Evolutionary conservation across 2,888 invertebrate species (phyloP).

Genomic region (Enchytraeus crypticus): DNA sequence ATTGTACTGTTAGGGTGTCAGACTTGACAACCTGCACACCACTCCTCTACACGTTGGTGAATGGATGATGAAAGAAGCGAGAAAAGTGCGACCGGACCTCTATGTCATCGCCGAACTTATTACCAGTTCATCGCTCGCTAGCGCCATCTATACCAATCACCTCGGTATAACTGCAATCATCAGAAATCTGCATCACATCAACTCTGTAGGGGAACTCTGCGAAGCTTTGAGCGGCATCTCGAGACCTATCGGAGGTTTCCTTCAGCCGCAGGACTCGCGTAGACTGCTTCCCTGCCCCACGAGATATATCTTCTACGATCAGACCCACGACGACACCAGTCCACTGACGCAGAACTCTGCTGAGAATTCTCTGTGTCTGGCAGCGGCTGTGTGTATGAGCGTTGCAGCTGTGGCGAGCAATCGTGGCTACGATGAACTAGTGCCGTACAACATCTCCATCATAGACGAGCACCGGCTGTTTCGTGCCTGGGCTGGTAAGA

Average conservation of each 20-base stretch:
- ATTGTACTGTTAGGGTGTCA: too few relatives aligned
- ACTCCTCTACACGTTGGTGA: conserved; percentile 85
- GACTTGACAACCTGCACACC: conserved; percentile 96
- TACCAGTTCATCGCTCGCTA: conserved; percentile 84
- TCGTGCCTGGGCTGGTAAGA: conserved; percentile 37
- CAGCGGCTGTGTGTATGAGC: conserved; percentile 83
- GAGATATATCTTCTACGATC: conserved; percentile 82
- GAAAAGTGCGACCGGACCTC: conserved; percentile 76
- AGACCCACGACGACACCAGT: conserved; percentile 90
- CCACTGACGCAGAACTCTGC: conserved; percentile 62
- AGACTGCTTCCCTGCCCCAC: too few relatives aligned
- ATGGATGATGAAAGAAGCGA: conserved; percentile 80
- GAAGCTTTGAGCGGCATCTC: conserved; percentile 92
- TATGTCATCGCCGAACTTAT: conserved; percentile 97
- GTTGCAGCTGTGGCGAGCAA: conserved; percentile 88
- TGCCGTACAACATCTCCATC: conserved; percentile 93
- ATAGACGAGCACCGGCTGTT: conserved; percentile 82
- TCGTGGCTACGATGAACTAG: conserved; percentile 90
- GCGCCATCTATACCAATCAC: conserved; percentile 94
- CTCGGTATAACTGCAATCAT: conserved; percentile 91
- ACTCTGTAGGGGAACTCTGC: conserved; percentile 86
- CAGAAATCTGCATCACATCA: conserved; percentile 84
- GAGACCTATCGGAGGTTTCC: conserved; percentile 82
- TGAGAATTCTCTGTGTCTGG: conserved; percentile 77
- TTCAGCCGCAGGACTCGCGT: conserved; percentile 61